Base-by-base conservation (phyloP, 2,888 invertebrate genomes). In the Eupithecia abbreviata region DNA sequence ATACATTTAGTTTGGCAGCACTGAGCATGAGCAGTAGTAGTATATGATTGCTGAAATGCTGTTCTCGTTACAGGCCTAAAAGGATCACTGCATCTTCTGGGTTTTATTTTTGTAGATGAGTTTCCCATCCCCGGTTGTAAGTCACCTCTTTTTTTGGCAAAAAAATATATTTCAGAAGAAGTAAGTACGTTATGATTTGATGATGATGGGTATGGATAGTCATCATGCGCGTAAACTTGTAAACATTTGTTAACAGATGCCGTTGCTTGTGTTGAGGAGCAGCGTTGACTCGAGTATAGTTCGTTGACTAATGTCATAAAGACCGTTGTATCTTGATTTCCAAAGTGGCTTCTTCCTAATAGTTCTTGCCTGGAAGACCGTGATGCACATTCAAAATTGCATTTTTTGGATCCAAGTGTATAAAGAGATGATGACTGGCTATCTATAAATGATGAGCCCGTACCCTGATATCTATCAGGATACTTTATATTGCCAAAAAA, bases 221-320 rank as follows among this genome's bases (percentile, higher is more conserved):
- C 9, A 9, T 62, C 10, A 3, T 30, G 10, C 30, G 10, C 62
- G 18, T 69, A 49, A 58, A 89, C 91, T 88, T 95, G 94, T 76
- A 94, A 86, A 81, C 93, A 93, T 87, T 95, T 95, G 83, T 95
- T 94, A 49, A 95, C 85, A 12, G 91, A 91, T 77, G 92, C 93
- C 68, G 94, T 93, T n/a, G 94, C 94, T 83, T 95, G 94, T 42
- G 94, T 91, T 55, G 91, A 90, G 51, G 90, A 90, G 58, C 87
- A 85, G 45, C 84, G 86, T 78, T 77, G 83, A 30, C 18, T 43
- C 72, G 84, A 77, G 78, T 84, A 75, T 82, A 83, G 5, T 72
- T 92, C 86, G 79, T 90, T 82, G 66, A 87, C 87, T 70, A 93
- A 82, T 62, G 91, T 90, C 91, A 93, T 90, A 70, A 89, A 94